Conservation (phyloP, 2,797 vertebrate species). For the Hippocampus kuda region DNA sequence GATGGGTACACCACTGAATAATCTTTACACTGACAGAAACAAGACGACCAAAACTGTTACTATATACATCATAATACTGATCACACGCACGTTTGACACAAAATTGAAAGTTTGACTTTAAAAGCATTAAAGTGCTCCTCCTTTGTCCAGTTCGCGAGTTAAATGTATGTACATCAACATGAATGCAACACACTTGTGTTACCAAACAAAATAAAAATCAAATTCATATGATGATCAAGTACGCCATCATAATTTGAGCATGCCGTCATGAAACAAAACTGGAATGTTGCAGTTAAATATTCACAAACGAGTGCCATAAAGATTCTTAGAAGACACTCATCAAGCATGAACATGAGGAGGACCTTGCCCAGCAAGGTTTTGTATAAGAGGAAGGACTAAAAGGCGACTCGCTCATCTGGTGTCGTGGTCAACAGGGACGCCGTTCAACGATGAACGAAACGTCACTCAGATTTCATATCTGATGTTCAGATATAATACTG, state of each 20-base stretch:
- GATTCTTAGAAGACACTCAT: slow-evolving; percentile 28
- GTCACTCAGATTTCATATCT: slow-evolving; percentile 35
- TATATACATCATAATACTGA: slow-evolving; percentile 70
- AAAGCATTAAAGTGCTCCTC: slow-evolving; percentile 69
- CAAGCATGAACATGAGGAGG: slow-evolving; percentile 37
- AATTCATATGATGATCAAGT: slow-evolving; percentile 19
- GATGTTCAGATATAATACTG: slow-evolving; percentile 59
- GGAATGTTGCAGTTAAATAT: slow-evolving; percentile 53
- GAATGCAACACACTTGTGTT: slow-evolving; percentile 14
- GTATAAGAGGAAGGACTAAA: slow-evolving; percentile 23
- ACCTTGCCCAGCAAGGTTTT: slow-evolving; percentile 70
- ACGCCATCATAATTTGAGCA: slow-evolving; percentile 12
- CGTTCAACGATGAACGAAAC: slow-evolving; percentile 14
- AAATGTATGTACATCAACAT: slow-evolving; percentile 16
- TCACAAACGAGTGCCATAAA: slow-evolving; percentile 45
- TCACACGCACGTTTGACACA: slow-evolving; percentile 48
- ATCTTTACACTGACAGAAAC: slow-evolving; percentile 52
- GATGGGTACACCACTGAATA: slow-evolving; percentile 33
- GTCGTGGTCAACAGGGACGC: slow-evolving; percentile 25
- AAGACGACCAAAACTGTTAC: slow-evolving; percentile 52
- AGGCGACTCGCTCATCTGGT: slow-evolving; percentile 24
- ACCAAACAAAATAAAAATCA: slow-evolving; percentile 24
- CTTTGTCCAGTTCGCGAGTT: slow-evolving; percentile 32
- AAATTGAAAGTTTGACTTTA: slow-evolving; percentile 37
- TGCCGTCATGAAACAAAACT: slow-evolving; percentile 29